Evolutionary conservation across 2,888 invertebrate genomes (phyloP).

Genomic region (Crocallis elinguaria): DNA sequence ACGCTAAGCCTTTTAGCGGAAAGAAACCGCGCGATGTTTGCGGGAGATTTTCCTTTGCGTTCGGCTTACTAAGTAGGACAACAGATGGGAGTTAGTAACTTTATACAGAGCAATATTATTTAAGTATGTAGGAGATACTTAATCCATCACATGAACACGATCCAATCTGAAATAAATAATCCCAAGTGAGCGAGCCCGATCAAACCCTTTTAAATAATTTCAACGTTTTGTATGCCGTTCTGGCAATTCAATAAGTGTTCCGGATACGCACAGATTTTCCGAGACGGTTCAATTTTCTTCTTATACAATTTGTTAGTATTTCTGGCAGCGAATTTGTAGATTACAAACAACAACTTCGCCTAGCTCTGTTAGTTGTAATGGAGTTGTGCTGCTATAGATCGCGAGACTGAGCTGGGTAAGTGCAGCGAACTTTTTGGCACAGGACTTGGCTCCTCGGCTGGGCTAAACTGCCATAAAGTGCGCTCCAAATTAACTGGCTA

Average conservation of each 20-base stretch:
- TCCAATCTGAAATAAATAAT: constrained; percentile 10
- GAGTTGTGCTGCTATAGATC: constrained; percentile 9
- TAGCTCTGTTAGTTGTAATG: constrained; percentile 22
- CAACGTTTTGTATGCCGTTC: constrained; percentile 34
- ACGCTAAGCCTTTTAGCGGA: constrained; percentile 34
- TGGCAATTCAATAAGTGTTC: constrained; percentile 33
- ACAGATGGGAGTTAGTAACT: constrained; percentile 8
- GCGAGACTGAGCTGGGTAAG: constrained; percentile 11
- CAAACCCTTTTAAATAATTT: constrained; percentile 13
- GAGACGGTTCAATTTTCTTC: constrained; percentile 1
- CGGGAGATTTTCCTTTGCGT: constrained; percentile 19
- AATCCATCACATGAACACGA: background rate
- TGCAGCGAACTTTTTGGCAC: constrained; percentile 61
- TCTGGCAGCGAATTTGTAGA: constrained; percentile 11
- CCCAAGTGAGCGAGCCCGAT: background rate
- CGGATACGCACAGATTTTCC: constrained; percentile 6
- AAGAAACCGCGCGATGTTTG: constrained; percentile 26
- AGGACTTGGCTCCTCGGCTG: constrained; percentile 46
- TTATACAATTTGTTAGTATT: background rate
- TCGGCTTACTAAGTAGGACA: constrained; percentile 17
- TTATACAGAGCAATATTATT: background rate
- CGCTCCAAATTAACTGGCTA: constrained; percentile 64
- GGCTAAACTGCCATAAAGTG: constrained; percentile 68
- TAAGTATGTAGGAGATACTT: background rate
- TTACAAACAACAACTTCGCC: constrained; percentile 17